A percentile compares a stretch with the other conserved stretches of the same genome.
Evolutionary conservation across 2,797 vertebrate genomes (phyloP).

Genomic region (Leuciscus waleckii): DNA sequence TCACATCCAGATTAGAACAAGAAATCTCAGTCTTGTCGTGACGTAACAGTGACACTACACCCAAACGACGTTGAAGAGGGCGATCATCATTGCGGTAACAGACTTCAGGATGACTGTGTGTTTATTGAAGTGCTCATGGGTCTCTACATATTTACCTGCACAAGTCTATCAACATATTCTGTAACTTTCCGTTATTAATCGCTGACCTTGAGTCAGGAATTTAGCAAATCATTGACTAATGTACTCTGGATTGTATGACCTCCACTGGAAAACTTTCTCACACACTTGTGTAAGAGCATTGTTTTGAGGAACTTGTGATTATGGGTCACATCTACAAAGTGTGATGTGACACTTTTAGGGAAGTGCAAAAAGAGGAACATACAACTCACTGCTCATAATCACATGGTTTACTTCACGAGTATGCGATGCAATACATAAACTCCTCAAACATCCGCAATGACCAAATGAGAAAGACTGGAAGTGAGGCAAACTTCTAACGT

Average conservation of each 20-base stretch:
- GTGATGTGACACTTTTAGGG: not conserved
- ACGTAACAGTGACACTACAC: slow-evolving; percentile 23
- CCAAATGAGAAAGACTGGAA: not conserved
- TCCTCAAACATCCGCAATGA: not conserved
- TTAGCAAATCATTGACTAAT: slow-evolving; percentile 34
- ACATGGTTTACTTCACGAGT: not conserved
- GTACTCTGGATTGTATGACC: slow-evolving; percentile 23
- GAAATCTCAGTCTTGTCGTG: slow-evolving; percentile 29
- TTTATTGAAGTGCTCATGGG: slow-evolving; percentile 14
- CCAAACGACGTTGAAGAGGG: slow-evolving; percentile 15
- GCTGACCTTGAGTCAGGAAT: not conserved
- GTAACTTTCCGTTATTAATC: slow-evolving; percentile 24
- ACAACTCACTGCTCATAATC: not conserved
- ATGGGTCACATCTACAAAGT: not conserved
- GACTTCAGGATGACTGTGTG: not conserved
- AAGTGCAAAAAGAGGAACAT: slow-evolving; percentile 18
- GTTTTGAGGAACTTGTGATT: not conserved
- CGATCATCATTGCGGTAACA: not conserved
- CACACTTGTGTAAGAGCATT: not conserved
- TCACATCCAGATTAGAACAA: slow-evolving; percentile 63
- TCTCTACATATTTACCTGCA: not conserved
- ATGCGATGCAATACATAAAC: not conserved
- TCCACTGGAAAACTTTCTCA: not conserved
- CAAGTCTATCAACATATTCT: slow-evolving; percentile 1
- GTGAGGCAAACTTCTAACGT: not conserved